phyloP scores from a whole-genome alignment of 1,140 invertebrate genomes.

The Pentalonia nigronervosa region DNA sequence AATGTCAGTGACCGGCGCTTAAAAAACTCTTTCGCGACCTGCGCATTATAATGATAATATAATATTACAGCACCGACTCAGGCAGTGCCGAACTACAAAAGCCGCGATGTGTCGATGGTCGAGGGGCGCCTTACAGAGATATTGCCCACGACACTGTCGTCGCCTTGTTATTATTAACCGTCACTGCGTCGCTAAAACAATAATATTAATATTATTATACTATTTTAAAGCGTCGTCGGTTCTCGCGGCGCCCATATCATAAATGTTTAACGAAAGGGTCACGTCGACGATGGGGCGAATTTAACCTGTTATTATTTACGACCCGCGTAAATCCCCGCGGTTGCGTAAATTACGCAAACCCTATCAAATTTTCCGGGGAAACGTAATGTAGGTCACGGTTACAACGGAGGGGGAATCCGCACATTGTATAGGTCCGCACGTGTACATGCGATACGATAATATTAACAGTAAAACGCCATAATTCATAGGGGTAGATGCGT shows the following conservation, averaged over 20 bases:
- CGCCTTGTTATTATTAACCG: background rate
- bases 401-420: background rate
- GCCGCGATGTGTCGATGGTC: background rate
- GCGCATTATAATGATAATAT: background rate
- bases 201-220: background rate
- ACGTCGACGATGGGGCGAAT: background rate
- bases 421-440: background rate
- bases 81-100: background rate
- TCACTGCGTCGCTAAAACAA: background rate
- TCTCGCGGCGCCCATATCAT: background rate
- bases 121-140: background rate
- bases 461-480: background rate
- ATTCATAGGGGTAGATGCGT: background rate
- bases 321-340: background rate
- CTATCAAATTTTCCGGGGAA: background rate
- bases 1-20: background rate
- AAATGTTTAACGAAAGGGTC: background rate
- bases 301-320: constrained; percentile 38
- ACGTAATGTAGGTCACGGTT: background rate
- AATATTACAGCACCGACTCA: background rate
- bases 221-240: background rate
- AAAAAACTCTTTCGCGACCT: background rate
- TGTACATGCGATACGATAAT: background rate
- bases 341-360: background rate
- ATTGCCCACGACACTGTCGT: background rate